Base-by-base conservation (phyloP, 2,797 vertebrate genomes). In the Cheirogaleus major region DNA sequence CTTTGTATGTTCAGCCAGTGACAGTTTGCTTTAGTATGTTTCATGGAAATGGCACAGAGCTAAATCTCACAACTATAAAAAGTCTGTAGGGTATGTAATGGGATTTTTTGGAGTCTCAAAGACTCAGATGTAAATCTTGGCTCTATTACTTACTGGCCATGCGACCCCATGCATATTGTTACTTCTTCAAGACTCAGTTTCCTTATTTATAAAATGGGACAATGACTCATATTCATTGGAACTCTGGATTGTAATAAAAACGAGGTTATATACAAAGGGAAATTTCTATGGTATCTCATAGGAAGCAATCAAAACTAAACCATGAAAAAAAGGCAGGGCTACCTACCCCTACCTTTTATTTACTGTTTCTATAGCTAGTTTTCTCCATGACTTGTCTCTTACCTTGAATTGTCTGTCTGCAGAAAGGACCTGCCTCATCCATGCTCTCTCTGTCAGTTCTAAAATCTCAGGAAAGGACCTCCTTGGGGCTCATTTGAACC, bases 161-260 rank as follows among this genome's bases (percentile, higher is more conserved):
- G 22, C 78, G 43, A 87, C 11, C 17, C 65, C n/a, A 70, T 27
- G 8, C 4, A 82, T 59, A 83, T 65, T 63, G 32, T 63, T 61
- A 67, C 20, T 84, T 87, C 72, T 76, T 32, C 7, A 38, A 94
- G 61, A 48, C 17, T 96, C 32, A 41, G n/a, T 84, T 89, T 92
- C 12, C 25, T 89, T 67, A 59, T 35, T 78, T 75, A 7, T 82
- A 91, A 93, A 94, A 91, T 43, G 43, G n/a, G 20, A 86, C 41
- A 79, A 32, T 12, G 13, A 38, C 1, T 45, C 10, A 38, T 52
- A 15, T 59, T 85, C 69, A 11, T 69, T 65, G 50, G 12, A 18
- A 30, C n/a, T 79, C 69, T 32, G 11, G 30, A n/a, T 48, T 73
- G 0, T 82, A 52, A 83, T 55, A 38, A 83, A 81, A 87, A 78